Evolutionary conservation across 2,113 vertebrate species (phyloP).

Genomic region (Phalacrocorax aristotelis): DNA sequence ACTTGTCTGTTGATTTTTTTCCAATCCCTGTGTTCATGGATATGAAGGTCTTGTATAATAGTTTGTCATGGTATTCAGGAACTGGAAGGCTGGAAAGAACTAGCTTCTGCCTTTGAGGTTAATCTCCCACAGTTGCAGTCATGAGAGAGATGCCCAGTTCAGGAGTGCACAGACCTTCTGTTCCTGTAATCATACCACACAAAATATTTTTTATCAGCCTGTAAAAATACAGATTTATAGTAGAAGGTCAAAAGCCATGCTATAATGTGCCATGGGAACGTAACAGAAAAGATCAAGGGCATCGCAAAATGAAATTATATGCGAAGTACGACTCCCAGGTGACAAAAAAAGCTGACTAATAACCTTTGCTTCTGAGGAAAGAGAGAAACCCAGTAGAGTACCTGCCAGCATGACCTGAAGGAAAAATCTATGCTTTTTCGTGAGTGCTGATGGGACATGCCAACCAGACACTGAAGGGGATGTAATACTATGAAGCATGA

Average conservation of each 20-base stretch:
- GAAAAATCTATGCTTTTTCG: not conserved
- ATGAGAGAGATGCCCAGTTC: not conserved
- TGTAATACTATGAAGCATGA: not conserved
- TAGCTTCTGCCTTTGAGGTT: not conserved
- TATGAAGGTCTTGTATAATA: not conserved
- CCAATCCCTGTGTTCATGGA: not conserved
- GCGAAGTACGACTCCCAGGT: not conserved
- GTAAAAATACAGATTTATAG: not conserved
- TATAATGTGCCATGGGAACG: not conserved
- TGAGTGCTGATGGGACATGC: not conserved
- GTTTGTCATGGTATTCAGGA: not conserved
- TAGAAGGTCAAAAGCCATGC: not conserved
- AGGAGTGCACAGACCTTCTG: not conserved
- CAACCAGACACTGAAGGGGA: not conserved
- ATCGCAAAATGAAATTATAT: not conserved
- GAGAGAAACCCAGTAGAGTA: not conserved
- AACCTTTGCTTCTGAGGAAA: not conserved
- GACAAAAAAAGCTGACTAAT: not conserved
- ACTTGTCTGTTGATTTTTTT: not conserved
- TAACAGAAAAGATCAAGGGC: not conserved
- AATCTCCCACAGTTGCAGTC: not conserved
- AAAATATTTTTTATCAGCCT: not conserved
- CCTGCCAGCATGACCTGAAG: not conserved
- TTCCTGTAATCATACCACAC: not conserved
- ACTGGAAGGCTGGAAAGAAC: not conserved